A percentile compares a stretch with the other conserved stretches of the same genome.
Evolutionary conservation across 2,888 invertebrate species (phyloP).

Genomic region (Lithophane ornitopus): DNA sequence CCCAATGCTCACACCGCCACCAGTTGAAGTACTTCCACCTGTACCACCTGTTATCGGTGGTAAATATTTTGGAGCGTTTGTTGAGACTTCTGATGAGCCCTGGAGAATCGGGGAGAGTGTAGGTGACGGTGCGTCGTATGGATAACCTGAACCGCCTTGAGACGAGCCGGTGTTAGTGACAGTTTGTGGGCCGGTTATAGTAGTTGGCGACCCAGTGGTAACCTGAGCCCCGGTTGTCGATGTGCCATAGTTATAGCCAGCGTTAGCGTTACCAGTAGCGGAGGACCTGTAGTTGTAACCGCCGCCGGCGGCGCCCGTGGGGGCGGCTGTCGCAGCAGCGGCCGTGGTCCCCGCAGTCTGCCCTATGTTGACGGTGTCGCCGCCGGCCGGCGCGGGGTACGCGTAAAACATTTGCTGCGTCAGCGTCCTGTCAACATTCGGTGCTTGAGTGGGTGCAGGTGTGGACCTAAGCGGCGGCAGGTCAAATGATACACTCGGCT

Average conservation of each 20-base stretch:
- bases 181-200: conserved; percentile 30
- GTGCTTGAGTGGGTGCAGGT: conserved; percentile 79
- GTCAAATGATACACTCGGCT: conserved; percentile 84
- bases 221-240: conserved; percentile 47
- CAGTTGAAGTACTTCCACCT: conserved; percentile 39
- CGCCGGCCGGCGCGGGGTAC: conserved; percentile 80
- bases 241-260: conserved; percentile 74
- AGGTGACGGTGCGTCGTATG: conserved; percentile 63
- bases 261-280: conserved; percentile 37
- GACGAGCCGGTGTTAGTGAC: conserved; percentile 33
- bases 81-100: conserved; percentile 71
- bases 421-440: conserved; percentile 83
- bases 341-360: conserved; percentile 67
- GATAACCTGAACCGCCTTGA: conserved; percentile 66
- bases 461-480: conserved; percentile 77
- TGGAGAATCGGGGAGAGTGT: conserved; percentile 55
- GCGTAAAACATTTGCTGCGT: conserved; percentile 87
- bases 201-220: conserved; percentile 47
- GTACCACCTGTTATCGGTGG: conserved; percentile 72
- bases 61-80: conserved; percentile 83
- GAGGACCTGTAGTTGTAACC: conserved; percentile 63
- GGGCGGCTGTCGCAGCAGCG: conserved; percentile 36
- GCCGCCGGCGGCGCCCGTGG: conserved; percentile 24
- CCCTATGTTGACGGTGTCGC: conserved; percentile 75
- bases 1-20: conserved; percentile 48